phyloP scores from a whole-genome alignment of 1,140 invertebrate genomes.

The Chionoecetes opilio region DNA sequence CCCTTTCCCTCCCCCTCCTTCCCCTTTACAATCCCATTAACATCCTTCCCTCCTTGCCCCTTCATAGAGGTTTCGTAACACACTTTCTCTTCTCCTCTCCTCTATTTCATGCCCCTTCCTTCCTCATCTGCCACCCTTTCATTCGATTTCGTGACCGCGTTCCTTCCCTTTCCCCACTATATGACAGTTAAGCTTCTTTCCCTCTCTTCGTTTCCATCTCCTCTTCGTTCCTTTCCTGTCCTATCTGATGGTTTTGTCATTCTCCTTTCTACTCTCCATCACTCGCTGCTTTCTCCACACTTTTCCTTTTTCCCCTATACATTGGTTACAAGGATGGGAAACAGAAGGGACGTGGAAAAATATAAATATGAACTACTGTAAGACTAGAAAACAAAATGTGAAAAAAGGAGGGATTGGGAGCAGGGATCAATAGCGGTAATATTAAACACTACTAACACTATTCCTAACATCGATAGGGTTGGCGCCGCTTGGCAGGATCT shows the following conservation, averaged over 20 bases:
- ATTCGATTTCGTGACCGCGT: not conserved
- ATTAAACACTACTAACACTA: too few relatives aligned
- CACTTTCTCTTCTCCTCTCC: not conserved
- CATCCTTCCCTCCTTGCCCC: too few relatives aligned
- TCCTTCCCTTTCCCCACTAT: not conserved
- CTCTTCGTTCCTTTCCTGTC: not conserved
- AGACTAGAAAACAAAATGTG: too few relatives aligned
- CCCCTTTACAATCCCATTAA: too few relatives aligned
- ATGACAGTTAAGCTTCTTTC: not conserved
- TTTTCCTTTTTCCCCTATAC: not conserved
- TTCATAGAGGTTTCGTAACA: too few relatives aligned
- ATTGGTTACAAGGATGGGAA: not conserved
- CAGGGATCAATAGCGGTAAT: too few relatives aligned
- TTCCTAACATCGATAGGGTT: too few relatives aligned
- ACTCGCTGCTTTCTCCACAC: not conserved
- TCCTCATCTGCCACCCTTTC: not conserved
- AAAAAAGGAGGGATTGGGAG: too few relatives aligned
- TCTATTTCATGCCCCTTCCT: not conserved
- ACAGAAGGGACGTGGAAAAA: too few relatives aligned
- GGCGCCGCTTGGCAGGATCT: too few relatives aligned
- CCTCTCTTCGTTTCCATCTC: not conserved
- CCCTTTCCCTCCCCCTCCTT: too few relatives aligned
- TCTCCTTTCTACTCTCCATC: not conserved
- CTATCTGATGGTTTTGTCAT: not conserved
- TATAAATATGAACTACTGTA: too few relatives aligned